Evolutionary conservation across 2,888 invertebrate species (phyloP), one percentile per base, ranked within the genome.

Genomic region (Galeopsomyia nigrocyanea): DNA sequence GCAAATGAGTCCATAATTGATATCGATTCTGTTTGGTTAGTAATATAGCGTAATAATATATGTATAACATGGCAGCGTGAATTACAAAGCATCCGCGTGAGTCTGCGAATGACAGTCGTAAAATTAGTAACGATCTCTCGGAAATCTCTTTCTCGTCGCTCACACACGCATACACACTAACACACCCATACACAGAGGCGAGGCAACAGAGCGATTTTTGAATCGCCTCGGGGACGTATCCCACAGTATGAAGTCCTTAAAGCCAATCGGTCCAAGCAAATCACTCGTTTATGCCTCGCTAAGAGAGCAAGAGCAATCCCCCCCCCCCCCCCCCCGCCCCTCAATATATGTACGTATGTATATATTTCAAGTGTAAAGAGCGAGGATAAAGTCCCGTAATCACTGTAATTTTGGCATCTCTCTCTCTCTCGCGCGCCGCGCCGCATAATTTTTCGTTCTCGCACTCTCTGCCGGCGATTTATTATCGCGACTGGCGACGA

Each of bases 391-490:
- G 68, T 73, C 65, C 17, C 49, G 76, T 84, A 84, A 85, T 83
- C 82, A 84, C 83, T 83, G 84, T 84, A 82, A 84, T 85, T 84
- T 83, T 77, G 80, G 73, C 74, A 65, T 76, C 76, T 73, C 73
- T 75, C 70, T 74, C 75, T 76, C 76, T 73, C 73, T 75, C 70
- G 75, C 75, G 56, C 74, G 72, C 73, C 73, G 76, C 74, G 75
- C 77, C 74, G 77, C 78, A 77, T 80, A 81, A 81, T 82, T 81
- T 82, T 80, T 79, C 74, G 74, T 46, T 67, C 53, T 57, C 16
- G 60, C 31, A 39, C 39, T 39, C 39, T 39, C 10, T 19, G n/a
- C 71, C 76, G 66, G 69, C 74, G 77, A 77, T 78, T 78, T 77
- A 78, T 78, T 77, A 78, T 78, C n/a, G 75, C 57, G 75, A 74